Base-by-base conservation (phyloP, 37 sponge, comb jelly and placozoan species). In the Sycon ciliatum region DNA sequence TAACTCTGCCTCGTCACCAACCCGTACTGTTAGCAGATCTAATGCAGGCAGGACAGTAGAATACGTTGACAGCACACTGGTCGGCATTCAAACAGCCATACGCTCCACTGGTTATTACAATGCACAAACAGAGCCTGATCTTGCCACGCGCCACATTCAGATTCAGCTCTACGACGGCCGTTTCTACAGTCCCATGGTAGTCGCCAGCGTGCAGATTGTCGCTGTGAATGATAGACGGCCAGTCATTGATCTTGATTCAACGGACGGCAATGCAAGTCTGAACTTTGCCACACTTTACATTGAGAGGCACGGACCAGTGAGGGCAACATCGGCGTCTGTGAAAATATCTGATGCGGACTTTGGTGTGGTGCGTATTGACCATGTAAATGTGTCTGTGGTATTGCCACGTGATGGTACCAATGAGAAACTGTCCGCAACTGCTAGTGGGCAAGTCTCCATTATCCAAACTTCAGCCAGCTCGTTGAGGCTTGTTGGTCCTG, bases 291-390 rank as follows among this genome's bases (percentile, higher is more conserved):
- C 74, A 22, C 18, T 39, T 24, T 77, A 68, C 38, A 31, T 32
- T 69, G 78, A 77, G 32, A 32, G 36, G 11, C 29, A 62, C 24
- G 20, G 5, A 9, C 33, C 78, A 32, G 78, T 77, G 32, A 9
- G 16, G 26, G 18, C 68, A 34, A 20, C 38, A 56, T 76, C 54
- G 1, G 32, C 26, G 16, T 76, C 76, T 61, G 42, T 55, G 9
- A 68, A 6, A n/a, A 53, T 87, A 2, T 60, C 40, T 3, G 88
- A 87, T 67, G 64, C 46, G 0, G 88, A 87, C 38, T 1, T 29
- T 18, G 76, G 80, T 22, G 58, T 64, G 18, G 22, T 34, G 16
- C 49, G 5, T 1, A 76, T 83, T 3, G 68, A 76, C 22, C 60
- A 28, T 9, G 38, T 83, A 5, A 73, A 38, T 16, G 61, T 83